phyloP scores from a whole-genome alignment of 2,888 invertebrate genomes.

The Sepioteuthis lessoniana region DNA sequence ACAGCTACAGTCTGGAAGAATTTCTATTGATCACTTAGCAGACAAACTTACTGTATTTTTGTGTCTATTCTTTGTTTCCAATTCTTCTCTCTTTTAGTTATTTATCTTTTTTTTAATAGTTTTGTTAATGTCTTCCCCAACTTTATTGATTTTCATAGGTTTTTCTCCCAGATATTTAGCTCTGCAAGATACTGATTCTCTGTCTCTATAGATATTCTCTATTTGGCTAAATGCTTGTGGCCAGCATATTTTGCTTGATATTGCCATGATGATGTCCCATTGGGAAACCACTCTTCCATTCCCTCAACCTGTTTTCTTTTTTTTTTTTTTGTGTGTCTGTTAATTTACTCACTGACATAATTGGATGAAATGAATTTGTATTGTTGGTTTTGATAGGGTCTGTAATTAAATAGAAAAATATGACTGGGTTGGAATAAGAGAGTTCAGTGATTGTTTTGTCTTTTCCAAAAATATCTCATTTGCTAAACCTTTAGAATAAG shows the following conservation, averaged over 20 bases:
- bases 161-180: background rate
- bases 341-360: background rate
- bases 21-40: background rate
- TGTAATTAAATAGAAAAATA: background rate
- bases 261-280: background rate
- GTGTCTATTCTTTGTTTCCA: background rate
- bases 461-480: background rate
- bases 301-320: background rate
- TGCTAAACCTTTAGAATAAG: background rate
- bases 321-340: no score
- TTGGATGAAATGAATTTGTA: background rate
- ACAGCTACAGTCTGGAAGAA: no score
- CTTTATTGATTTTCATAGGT: background rate
- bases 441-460: constrained; percentile 5
- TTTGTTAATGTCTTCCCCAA: background rate
- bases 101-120: background rate
- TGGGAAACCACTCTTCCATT: background rate
- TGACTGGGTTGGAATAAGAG: background rate
- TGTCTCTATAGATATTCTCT: background rate
- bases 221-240: background rate
- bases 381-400: constrained; percentile 15
- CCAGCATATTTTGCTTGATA: background rate
- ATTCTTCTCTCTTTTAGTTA: background rate
- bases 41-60: background rate
- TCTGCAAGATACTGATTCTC: background rate